phyloP scores from a whole-genome alignment of 2,113 vertebrate species.

The Heterotilapia buettikoferi region DNA sequence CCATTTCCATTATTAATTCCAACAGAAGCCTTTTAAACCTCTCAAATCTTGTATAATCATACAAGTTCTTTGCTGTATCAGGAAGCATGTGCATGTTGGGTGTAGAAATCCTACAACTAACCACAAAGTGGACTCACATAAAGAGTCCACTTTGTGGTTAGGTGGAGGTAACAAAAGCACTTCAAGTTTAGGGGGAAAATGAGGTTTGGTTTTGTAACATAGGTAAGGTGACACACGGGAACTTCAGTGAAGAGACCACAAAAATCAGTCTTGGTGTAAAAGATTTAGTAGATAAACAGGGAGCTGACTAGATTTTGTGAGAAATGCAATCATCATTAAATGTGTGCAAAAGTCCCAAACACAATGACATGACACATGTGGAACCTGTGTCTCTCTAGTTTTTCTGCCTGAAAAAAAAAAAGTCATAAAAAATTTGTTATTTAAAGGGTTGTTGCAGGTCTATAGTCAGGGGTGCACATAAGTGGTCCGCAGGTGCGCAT shows the following conservation, averaged over 20 bases:
- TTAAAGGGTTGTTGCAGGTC: not conserved
- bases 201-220: not conserved
- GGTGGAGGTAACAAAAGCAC: not conserved
- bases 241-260: not conserved
- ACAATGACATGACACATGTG: not conserved
- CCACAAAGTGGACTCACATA: not conserved
- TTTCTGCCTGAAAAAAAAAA: not conserved
- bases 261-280: not conserved
- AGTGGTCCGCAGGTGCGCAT: not conserved
- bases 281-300: not conserved
- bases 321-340: not conserved
- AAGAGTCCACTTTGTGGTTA: not conserved
- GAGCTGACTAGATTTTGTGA: not conserved
- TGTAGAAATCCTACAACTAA: not conserved
- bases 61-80: not conserved
- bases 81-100: not conserved
- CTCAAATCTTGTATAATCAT: not conserved
- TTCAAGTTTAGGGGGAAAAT: not conserved
- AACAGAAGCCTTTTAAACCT: not conserved
- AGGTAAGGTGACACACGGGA: not conserved
- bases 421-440: fast-evolving
- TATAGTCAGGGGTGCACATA: not conserved
- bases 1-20: not conserved
- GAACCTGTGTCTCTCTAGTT: not conserved
- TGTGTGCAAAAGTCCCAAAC: not conserved